A percentile compares a stretch with the other conserved stretches of the same genome.
Evolutionary conservation across 2,113 vertebrate species (phyloP).

Genomic region (Pomatostomus ruficeps): DNA sequence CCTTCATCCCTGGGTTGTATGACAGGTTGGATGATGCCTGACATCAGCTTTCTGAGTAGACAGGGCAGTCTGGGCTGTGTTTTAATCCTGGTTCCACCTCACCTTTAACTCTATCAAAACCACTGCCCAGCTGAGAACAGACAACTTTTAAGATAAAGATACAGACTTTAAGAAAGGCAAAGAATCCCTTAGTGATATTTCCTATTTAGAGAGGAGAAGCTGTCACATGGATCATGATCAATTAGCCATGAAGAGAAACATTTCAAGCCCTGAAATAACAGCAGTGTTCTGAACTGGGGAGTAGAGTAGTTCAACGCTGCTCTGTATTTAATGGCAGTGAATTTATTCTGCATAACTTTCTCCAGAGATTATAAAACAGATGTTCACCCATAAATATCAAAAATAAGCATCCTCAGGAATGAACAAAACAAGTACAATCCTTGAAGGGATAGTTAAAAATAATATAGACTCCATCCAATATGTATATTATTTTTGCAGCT

Average conservation of each 20-base stretch:
- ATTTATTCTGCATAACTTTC: conserved; percentile 5
- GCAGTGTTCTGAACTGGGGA: neutral
- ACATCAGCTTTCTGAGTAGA: neutral
- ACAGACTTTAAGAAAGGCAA: neutral
- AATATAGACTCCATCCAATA: neutral
- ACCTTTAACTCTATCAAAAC: neutral
- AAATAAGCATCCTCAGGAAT: neutral
- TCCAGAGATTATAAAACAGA: conserved; percentile 8
- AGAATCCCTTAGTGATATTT: neutral
- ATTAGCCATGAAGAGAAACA: conserved; percentile 31
- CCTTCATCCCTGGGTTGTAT: neutral
- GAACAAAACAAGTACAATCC: neutral
- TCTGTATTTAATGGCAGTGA: neutral
- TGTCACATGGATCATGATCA: neutral
- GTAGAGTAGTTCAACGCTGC: neutral
- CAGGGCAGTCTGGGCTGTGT: neutral
- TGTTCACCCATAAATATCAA: neutral
- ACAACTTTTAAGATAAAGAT: neutral
- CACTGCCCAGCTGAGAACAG: neutral
- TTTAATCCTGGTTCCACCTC: neutral
- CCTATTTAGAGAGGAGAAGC: neutral
- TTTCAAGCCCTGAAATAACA: conserved; percentile 1
- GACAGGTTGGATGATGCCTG: neutral
- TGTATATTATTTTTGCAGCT: neutral
- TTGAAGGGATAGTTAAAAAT: neutral